Evolutionary conservation across 1,140 invertebrate genomes (phyloP), one percentile per base, ranked within the genome.

Genomic region (Aphaenogaster floridana): DNA sequence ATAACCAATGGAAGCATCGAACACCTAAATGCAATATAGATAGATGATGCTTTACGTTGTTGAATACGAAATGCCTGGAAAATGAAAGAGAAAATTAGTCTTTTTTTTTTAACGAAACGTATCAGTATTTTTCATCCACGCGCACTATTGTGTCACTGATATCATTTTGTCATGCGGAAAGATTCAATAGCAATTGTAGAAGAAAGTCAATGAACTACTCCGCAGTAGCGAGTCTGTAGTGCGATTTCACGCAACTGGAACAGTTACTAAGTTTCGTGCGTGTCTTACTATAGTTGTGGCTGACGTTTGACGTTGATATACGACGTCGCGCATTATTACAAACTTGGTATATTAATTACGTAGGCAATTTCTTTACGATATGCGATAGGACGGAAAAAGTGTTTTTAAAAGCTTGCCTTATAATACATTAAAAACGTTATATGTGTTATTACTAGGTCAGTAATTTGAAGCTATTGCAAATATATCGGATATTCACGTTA

Each of bases 341-440:
- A 83, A 83, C 80, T 83, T 69, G 15, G 80, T 83, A 36, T 83
- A 83, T 83, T 83, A 83, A 83, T 83, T 83, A 83, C 54, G n/a
- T 28, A 52, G 52, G 54, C 8, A 61, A 69, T 74, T 74, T 74
- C 42, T 57, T 59, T 54, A 45, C n/a, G 28, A 69, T 54, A 34
- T 34, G 34, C 48, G 28, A 45, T 39, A 54, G n/a, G 15, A 13
- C n/a, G 36, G 63, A 66, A 69, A 50, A 61, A 61, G 21, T 15
- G 13, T 61, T 59, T 83, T 59, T n/a, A 28, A 59, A 74, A 42
- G 34, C 63, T 52, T 28, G 21, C 11, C 11, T 45, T 52, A 42
- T 21, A 21, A 28, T 17, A 69, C 11, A 66, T 80, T 64, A 5
- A 64, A 64, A 64, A 15, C 7, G 6, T 17, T 34, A 2, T 13